These are phyloP conservation scores for Sapayoa aenigma DNA, from an alignment of 2,113 vertebrate genomes.

Conservation along the genomic window DNA sequence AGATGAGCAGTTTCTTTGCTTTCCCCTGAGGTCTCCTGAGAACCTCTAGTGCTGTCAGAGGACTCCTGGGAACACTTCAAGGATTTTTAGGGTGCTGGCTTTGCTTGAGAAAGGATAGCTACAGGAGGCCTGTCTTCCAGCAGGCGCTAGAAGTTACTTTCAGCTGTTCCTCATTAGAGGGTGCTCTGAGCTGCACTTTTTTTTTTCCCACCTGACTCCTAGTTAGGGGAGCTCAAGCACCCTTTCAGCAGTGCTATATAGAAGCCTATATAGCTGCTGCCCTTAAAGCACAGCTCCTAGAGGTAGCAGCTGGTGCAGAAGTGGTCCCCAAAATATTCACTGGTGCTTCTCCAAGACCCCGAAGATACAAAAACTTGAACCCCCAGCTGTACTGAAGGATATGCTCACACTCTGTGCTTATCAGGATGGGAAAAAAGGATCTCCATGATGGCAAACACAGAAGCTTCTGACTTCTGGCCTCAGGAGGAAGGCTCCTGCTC, in stretches of 20 bases:
- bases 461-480: not conserved
- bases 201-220: not conserved
- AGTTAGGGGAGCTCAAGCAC: not conserved
- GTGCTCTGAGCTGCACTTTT: not conserved
- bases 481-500: not conserved
- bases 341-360: not conserved
- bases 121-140: not conserved
- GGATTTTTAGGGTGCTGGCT: not conserved
- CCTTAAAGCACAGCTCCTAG: not conserved
- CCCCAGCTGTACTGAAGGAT: not conserved
- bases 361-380: not conserved
- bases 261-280: not conserved
- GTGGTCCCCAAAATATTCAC: not conserved
- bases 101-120: not conserved
- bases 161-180: not conserved
- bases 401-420: not conserved
- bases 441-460: not conserved
- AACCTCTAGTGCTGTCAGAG: not conserved
- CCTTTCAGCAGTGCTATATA: not conserved
- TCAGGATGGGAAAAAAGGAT: not conserved
- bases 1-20: not conserved
- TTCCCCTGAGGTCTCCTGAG: not conserved
- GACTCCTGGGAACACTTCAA: not conserved
- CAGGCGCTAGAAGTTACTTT: not conserved
- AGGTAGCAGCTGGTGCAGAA: not conserved